Base-by-base conservation (phyloP, 1,140 invertebrate genomes). In the Copidosoma floridanum region DNA sequence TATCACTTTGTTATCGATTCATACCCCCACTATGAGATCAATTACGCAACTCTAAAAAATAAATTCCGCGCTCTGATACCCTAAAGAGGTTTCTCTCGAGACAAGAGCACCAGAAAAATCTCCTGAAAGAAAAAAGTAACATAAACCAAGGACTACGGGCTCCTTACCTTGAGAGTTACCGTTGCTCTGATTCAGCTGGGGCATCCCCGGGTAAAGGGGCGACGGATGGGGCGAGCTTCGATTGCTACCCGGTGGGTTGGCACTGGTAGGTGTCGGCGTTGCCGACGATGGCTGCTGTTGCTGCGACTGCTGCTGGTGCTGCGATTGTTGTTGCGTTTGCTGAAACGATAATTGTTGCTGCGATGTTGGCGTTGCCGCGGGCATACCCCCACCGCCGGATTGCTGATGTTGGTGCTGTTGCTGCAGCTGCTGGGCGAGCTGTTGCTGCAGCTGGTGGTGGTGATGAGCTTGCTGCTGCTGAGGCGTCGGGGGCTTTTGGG, bases 221-320 rank as follows among this genome's bases (percentile, higher is more conserved):
- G 77, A 79, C 50, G 76, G 74, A 68, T 79, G 79, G 18, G 76
- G 77, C 51, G 82, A 83, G 27, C 82, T 81, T 75, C 82, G 82
- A 71, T 77, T 81, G 20, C 47, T 52, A 53, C 78, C 76, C 54
- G 79, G 72, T 18, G 75, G 64, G 65, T 72, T 77, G 65, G 63
- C 69, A 65, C 71, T 73, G 54, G 69, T 73, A 8, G 71, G 65
- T 26, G 68, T 76, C 23, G 77, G 68, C 38, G 74, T 68, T 46
- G 66, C 63, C 50, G 69, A 69, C 14, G 51, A 44, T 16, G 60
- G 52, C 47, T 73, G 71, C 52, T 68, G 64, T 61, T 62, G 59
- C n/a, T n/a, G n/a, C n/a, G n/a, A n/a, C n/a, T n/a, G n/a, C n/a
- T n/a, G n/a, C n/a, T n/a, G n/a, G n/a, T n/a, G n/a, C n/a, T n/a